Base-by-base conservation (phyloP, 2,888 invertebrate species). In the Endomychus coccineus region DNA sequence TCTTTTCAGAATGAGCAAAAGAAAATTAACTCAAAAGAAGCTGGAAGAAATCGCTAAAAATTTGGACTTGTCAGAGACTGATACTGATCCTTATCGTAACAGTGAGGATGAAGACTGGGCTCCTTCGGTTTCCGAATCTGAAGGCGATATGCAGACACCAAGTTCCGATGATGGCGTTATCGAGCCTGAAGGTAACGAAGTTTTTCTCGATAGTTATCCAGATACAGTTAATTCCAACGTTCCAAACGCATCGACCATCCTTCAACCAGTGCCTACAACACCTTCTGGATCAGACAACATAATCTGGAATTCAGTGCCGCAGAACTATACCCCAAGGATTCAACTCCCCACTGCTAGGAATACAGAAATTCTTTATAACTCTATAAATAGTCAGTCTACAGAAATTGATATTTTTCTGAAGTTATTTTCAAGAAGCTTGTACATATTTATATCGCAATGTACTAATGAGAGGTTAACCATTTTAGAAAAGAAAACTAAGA, bases 261-360 rank as follows among this genome's bases (percentile, higher is more conserved):
- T 27, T 27, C 27, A 27, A 27, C 27, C 27, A 27, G 27, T 27
- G 27, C 27, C 27, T 27, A 27, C 27, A 24, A 24, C 24, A 27
- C 13, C 27, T 27, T 27, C 27, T 27, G 27, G 27, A 27, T 27
- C 27, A 27, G 27, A 27, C 11, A n/a, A n/a, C n/a, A n/a, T n/a
- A n/a, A n/a, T n/a, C n/a, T n/a, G n/a, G n/a, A n/a, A n/a, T n/a
- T n/a, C n/a, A n/a, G n/a, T n/a, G n/a, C n/a, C n/a, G n/a, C n/a
- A n/a, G n/a, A n/a, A n/a, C n/a, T 27, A 27, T 27, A 27, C 27
- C 27, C 3, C 27, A 27, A 27, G 27, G 27, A 27, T 27, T 27
- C 27, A 27, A 27, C 27, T 27, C 27, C 27, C 27, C 27, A 27
- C 27, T 27, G 27, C 27, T 27, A 27, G 27, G 11, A 27, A 27